A percentile compares a stretch with the other conserved stretches of the same genome.
phyloP scores from a whole-genome alignment of 2,113 vertebrate genomes.

The Colinus virginianus region DNA sequence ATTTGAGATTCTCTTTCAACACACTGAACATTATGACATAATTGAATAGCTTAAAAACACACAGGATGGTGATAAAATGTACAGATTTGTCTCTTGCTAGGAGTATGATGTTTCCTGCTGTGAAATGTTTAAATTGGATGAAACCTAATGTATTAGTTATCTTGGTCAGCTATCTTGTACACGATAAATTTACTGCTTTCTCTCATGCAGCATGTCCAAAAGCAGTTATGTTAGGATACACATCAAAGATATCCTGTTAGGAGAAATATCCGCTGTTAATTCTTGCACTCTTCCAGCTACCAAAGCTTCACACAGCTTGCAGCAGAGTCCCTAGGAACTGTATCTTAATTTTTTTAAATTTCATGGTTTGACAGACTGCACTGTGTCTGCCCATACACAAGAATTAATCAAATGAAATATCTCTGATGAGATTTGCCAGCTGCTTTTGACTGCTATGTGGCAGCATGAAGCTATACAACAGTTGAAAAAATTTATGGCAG shows the following conservation, averaged over 20 bases:
- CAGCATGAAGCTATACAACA: neutral
- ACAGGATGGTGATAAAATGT: neutral
- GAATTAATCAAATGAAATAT: conserved; percentile 28
- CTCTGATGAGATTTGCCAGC: conserved; percentile 12
- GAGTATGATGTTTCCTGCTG: neutral
- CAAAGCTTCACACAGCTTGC: neutral
- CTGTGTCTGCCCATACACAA: conserved; percentile 20
- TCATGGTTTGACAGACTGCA: conserved; percentile 2
- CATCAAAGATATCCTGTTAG: neutral
- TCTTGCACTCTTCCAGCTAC: neutral
- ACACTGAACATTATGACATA: neutral
- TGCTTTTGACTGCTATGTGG: conserved; percentile 18
- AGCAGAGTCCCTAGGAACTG: neutral
- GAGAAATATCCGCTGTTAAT: neutral
- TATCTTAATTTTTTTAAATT: neutral
- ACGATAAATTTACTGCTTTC: neutral
- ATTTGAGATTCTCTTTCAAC: neutral
- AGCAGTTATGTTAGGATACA: neutral
- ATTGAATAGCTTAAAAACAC: neutral
- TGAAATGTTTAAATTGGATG: neutral
- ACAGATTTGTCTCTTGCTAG: neutral
- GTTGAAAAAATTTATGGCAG: neutral
- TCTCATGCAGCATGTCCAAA: neutral
- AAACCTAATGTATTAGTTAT: neutral
- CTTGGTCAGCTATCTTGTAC: neutral